Evolutionary conservation across 2,113 vertebrate genomes (phyloP), one percentile per base, ranked within the genome.

Genomic region (Cavia aperea): DNA sequence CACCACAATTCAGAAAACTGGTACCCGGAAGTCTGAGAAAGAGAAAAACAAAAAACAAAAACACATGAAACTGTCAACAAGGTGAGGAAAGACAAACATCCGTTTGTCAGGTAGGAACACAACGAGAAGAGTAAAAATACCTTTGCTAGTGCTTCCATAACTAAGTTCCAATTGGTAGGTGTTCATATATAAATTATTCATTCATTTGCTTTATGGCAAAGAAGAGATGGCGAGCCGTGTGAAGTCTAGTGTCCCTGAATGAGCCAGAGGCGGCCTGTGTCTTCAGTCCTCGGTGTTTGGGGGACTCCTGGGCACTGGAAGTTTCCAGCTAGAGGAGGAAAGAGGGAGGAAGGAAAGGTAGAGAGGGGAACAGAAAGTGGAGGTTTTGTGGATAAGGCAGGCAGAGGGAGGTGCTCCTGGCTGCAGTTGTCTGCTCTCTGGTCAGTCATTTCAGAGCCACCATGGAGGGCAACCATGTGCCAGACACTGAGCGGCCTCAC

Each of bases 401-500:
- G 31, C 1, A 21, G 75, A 23, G 4, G 31, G 36, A 11, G 24
- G 39, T 7, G 7, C 12, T 7, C 0, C 19, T 0, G 26, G n/a
- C 31, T 65, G n/a, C 46, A 70, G 79, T 15, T 12, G 0, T 8
- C 26, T 21, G 33, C 70, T 62, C 4, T 7, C 13, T 19, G 15
- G 13, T 29, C 36, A 31, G n/a, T 33, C 21, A 12, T 36, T 21
- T 16, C n/a, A 26, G 0, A 11, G 33, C n/a, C 36, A 29, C 21
- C 1, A 11, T 7, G 23, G 43, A 63, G 11, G 18, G n/a, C 36
- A 12, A 75, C 39, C 72, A 46, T 75, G 24, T 26, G 72, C 39
- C 66, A 46, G 72, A 46, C 43, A 75, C 72, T 29, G 1, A 3
- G 36, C 0, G 0, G 3, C 10, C 56, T 21, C 4, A 1, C 2